Evolutionary conservation across 2,888 invertebrate species (phyloP).

Genomic region (Sipha maydis): DNA sequence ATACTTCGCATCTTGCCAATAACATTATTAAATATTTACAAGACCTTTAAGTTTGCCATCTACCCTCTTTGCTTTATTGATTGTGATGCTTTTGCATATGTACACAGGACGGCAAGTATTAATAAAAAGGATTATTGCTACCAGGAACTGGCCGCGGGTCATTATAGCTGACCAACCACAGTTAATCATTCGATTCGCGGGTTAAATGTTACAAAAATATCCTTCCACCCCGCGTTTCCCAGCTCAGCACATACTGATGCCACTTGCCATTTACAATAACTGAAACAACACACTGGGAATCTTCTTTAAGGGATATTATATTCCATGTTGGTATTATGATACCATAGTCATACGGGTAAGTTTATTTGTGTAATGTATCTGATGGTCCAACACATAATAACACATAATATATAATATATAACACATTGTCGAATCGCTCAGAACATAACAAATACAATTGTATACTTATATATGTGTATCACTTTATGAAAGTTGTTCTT

Average conservation of each 20-base stretch:
- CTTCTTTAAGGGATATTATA: neutral
- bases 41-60: constrained; percentile 39
- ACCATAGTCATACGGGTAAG: neutral
- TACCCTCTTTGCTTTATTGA: constrained; percentile 43
- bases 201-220: constrained; percentile 45
- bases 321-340: neutral
- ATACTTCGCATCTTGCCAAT: constrained; percentile 39
- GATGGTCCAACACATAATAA: neutral
- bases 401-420: too few species aligned
- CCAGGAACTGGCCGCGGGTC: neutral
- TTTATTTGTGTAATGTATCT: neutral
- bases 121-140: constrained; percentile 39
- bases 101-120: neutral
- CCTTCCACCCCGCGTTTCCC: neutral
- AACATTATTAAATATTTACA: constrained; percentile 58
- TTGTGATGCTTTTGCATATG: neutral
- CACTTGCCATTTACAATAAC: constrained; percentile 6
- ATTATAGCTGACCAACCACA: constrained; percentile 35
- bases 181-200: constrained; percentile 43
- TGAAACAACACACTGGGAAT: neutral
- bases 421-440: too few species aligned
- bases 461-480: too few species aligned
- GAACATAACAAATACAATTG: too few species aligned
- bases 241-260: neutral
- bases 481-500: too few species aligned